Evolutionary conservation across 1,140 invertebrate genomes (phyloP).

Genomic region (Hesperophylax magnus): DNA sequence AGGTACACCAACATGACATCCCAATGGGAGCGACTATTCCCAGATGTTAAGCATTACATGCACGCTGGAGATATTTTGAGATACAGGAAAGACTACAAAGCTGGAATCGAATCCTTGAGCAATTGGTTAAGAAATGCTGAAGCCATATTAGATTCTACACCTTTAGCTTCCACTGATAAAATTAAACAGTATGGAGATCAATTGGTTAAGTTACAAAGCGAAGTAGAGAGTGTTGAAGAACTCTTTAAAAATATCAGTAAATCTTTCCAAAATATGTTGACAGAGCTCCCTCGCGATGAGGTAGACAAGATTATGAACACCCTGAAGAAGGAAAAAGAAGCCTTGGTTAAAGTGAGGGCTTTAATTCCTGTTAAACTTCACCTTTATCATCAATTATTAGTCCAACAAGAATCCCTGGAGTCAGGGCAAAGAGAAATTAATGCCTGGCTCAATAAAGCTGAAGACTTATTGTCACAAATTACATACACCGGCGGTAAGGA

Average conservation of each 20-base stretch:
- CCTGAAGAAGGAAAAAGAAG: constrained; percentile 91
- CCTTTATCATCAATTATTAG: constrained; percentile 85
- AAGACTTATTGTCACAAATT: constrained; percentile 74
- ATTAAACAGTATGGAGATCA: constrained; percentile 86
- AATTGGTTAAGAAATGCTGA: constrained; percentile 87
- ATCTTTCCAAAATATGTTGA: constrained; percentile 91
- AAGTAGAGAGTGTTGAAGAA: constrained; percentile 90
- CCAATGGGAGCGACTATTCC: constrained; percentile 87
- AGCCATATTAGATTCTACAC: constrained; percentile 75
- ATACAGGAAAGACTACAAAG: constrained; percentile 84
- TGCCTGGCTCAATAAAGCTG: constrained; percentile 88
- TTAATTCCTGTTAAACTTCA: constrained; percentile 85
- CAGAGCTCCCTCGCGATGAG: constrained; percentile 90
- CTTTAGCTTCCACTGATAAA: constrained; percentile 81
- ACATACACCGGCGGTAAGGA: constrained; percentile 77
- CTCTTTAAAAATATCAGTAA: constrained; percentile 91
- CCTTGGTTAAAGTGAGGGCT: constrained; percentile 85
- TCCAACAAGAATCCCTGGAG: constrained; percentile 92
- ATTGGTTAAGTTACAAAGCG: constrained; percentile 82
- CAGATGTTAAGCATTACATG: constrained; percentile 87
- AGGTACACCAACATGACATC: constrained; percentile 79
- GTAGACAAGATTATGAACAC: constrained; percentile 92
- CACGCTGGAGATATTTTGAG: constrained; percentile 89
- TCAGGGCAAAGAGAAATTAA: constrained; percentile 88
- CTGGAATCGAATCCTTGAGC: constrained; percentile 82